Conservation (phyloP, 2,797 vertebrate genomes). For the Coranthus polyacanthus region DNA sequence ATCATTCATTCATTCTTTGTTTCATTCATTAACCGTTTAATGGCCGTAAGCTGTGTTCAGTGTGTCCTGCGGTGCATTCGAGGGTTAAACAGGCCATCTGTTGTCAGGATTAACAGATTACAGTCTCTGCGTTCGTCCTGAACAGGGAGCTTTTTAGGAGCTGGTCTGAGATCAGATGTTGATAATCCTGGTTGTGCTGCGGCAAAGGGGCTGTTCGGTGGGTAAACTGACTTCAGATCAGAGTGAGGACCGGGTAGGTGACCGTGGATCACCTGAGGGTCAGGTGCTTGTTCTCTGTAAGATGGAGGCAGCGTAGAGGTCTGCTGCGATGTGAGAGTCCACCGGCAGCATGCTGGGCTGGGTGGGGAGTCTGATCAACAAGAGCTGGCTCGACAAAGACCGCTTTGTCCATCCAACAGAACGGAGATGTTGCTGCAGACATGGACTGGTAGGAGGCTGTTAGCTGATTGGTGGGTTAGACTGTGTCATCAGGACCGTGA, state of each 20-base stretch:
- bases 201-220: neutral
- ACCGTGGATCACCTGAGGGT: neutral
- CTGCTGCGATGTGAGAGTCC: neutral
- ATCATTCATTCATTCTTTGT: neutral
- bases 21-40: conserved; percentile 2
- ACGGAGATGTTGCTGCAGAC: conserved; percentile 19
- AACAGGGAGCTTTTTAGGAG: neutral
- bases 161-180: conserved; percentile 39
- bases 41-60: neutral
- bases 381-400: conserved; percentile 60
- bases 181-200: neutral
- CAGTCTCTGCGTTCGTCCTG: conserved; percentile 18
- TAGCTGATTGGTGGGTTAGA: conserved; percentile 10
- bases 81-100: conserved; percentile 64
- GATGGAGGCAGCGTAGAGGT: neutral
- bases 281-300: neutral
- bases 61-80: neutral
- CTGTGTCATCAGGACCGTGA: neutral
- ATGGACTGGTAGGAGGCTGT: conserved; percentile 37
- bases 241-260: conserved; percentile 1
- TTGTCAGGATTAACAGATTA: conserved; percentile 80
- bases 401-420: neutral
- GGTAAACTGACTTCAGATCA: conserved; percentile 23
- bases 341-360: conserved; percentile 71
- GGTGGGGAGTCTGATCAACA: conserved; percentile 74